Conservation (phyloP, 2,888 invertebrate species). For the Pollenia griseotomentosa region DNA sequence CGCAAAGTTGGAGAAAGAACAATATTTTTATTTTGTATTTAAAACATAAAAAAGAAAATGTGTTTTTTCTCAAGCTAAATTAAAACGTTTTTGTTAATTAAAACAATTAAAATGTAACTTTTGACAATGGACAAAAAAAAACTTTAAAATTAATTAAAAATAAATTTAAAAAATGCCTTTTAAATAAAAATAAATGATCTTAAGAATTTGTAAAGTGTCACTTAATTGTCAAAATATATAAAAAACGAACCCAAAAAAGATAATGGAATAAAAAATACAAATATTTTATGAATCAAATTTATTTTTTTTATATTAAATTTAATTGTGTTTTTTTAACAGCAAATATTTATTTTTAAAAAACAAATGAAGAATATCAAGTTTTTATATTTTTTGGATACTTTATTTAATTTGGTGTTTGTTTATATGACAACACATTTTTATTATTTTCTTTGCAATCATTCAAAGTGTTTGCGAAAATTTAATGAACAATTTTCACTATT, state of each 20-base stretch:
- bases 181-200: slow-evolving; percentile 18
- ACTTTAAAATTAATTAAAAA: slow-evolving; percentile 20
- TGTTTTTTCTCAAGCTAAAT: slow-evolving; percentile 43
- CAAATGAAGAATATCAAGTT: slow-evolving; percentile 51
- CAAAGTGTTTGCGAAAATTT: slow-evolving; percentile 11
- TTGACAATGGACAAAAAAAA: slow-evolving; percentile 15
- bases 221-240: slow-evolving; percentile 23
- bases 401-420: slow-evolving; percentile 33
- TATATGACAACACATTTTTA: background rate
- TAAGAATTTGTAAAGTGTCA: slow-evolving; percentile 53
- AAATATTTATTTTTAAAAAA: slow-evolving; percentile 28
- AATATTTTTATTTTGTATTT: slow-evolving; percentile 4
- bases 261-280: background rate
- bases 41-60: slow-evolving; percentile 11
- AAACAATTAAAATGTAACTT: slow-evolving; percentile 35
- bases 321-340: background rate
- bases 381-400: slow-evolving; percentile 37
- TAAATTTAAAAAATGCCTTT: background rate
- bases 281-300: background rate
- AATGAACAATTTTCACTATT: background rate
- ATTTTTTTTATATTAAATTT: no score
- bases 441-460: slow-evolving; percentile 34
- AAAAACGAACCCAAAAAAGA: slow-evolving; percentile 4
- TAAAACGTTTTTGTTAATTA: background rate
- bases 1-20: slow-evolving; percentile 63